Evolutionary conservation across 2,113 vertebrate species (phyloP).

Genomic region (Serinus canaria): DNA sequence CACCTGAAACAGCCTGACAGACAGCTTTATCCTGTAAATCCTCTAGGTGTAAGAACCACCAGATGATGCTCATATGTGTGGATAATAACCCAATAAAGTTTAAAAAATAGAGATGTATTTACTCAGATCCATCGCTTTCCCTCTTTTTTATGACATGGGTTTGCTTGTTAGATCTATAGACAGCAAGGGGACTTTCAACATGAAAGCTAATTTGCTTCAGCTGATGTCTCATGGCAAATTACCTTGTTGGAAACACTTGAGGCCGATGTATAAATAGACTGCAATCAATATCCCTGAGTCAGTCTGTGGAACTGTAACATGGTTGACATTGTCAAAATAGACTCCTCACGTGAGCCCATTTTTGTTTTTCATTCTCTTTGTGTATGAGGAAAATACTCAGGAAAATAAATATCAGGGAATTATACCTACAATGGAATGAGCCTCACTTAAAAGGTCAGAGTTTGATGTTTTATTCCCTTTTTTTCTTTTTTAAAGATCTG

Average conservation of each 20-base stretch:
- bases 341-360: neutral
- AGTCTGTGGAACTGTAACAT: neutral
- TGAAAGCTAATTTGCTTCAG: constrained; percentile 56
- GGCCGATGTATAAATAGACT: constrained; percentile 56
- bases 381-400: neutral
- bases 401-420: constrained; percentile 38
- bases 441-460: neutral
- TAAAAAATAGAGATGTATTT: neutral
- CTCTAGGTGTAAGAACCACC: neutral
- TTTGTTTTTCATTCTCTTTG: neutral
- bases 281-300: constrained; percentile 57
- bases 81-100: neutral
- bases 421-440: neutral
- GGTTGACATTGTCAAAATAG: constrained; percentile 24
- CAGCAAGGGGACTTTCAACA: constrained; percentile 31
- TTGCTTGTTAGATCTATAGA: constrained; percentile 13
- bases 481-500: neutral
- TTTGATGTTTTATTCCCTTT: constrained; percentile 24
- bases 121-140: neutral
- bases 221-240: constrained; percentile 58
- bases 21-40: neutral
- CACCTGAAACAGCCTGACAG: neutral
- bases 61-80: neutral
- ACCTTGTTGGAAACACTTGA: constrained; percentile 56
- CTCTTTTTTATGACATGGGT: neutral